Evolutionary conservation across 2,888 invertebrate genomes (phyloP), one percentile per base, ranked within the genome.

Genomic region (Portevinia maculata): DNA sequence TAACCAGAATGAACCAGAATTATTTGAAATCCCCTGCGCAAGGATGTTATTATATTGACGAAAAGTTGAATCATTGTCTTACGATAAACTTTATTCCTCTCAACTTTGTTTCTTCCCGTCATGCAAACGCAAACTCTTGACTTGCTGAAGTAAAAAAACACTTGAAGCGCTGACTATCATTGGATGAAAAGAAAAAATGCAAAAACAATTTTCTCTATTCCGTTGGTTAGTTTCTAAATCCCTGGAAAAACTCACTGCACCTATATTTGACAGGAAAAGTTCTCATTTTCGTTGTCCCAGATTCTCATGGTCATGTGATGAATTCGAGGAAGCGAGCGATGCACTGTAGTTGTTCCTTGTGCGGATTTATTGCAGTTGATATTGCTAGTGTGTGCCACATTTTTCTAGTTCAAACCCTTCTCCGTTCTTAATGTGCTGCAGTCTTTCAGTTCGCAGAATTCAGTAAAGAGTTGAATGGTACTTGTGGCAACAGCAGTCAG

Each of bases 391-490:
- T 78, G 78, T 78, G 70, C 78, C 30, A 78, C 70, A 59, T 78
- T 78, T 76, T 62, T 30, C 60, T 50, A 9, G 78, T 78, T 64
- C 28, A 39, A 71, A 71, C 59, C 71, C 71, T 46, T 52, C 34
- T 50, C 24, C 15, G 1, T 67, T n/a, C 11, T 39, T 39, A 57
- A 62, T 39, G 34, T 48, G 2, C 21, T 48, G 48, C 44, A 71
- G 73, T 60, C 79, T 74, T 74, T 53, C 60, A 79, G 60, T 74
- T 67, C 32, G 60, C 53, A 74, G 60, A 79, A 74, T 79, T 67
- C 65, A n/a, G 74, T 60, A 74, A 74, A 53, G 74, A 74, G 67
- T 74, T 74, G 73, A 79, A 79, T 67, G 55, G 48, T 73, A 67
- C 67, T 74, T 76, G 74, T 48, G 21, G 32, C 60, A 48, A 4